Percentiles rank a stretch among this genome's conserved stretches.
These are phyloP conservation scores for Epizoanthus ramosus DNA, from an alignment of 92 coral and sea anemone genomes.

Conservation along the genomic window DNA sequence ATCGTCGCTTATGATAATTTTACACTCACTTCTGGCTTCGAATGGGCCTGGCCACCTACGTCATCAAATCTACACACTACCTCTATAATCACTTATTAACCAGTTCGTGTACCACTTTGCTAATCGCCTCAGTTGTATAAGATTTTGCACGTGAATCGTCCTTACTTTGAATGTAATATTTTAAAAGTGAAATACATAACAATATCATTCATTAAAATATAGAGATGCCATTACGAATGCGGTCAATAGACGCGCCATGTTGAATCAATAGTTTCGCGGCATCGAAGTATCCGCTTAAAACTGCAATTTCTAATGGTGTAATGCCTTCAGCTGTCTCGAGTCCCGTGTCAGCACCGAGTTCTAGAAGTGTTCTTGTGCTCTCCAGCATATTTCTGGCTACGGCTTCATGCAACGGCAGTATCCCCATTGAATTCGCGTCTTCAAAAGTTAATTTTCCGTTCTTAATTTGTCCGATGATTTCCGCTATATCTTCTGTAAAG, in stretches of 20 bases:
- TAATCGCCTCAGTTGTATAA: too few relatives aligned
- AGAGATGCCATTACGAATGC: constrained; percentile 76
- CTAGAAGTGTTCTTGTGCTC: constrained; percentile 62
- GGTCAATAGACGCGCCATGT: constrained; percentile 86
- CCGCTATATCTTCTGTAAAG: constrained; percentile 19
- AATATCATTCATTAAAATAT: constrained; percentile 3
- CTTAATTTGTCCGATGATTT: constrained; percentile 35
- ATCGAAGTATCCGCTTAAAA: constrained; percentile 81
- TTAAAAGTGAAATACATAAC: neutral
- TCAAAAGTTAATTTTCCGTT: constrained; percentile 55
- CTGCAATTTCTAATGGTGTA: constrained; percentile 83
- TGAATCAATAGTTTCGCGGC: constrained; percentile 74
- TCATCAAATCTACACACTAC: too few relatives aligned
- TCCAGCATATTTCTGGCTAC: constrained; percentile 69
- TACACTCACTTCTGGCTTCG: too few relatives aligned
- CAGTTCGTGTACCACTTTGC: too few relatives aligned
- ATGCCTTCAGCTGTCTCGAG: constrained; percentile 77
- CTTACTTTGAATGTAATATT: too few relatives aligned
- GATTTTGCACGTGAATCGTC: too few relatives aligned
- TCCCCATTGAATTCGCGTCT: constrained; percentile 56
- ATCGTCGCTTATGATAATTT: too few relatives aligned
- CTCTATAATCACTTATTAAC: too few relatives aligned
- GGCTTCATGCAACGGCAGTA: constrained; percentile 78
- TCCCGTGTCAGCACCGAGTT: constrained; percentile 69
- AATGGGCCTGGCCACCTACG: too few relatives aligned